Evolutionary conservation across 2,797 vertebrate species (phyloP).

Genomic region (Darevskia mixta): DNA sequence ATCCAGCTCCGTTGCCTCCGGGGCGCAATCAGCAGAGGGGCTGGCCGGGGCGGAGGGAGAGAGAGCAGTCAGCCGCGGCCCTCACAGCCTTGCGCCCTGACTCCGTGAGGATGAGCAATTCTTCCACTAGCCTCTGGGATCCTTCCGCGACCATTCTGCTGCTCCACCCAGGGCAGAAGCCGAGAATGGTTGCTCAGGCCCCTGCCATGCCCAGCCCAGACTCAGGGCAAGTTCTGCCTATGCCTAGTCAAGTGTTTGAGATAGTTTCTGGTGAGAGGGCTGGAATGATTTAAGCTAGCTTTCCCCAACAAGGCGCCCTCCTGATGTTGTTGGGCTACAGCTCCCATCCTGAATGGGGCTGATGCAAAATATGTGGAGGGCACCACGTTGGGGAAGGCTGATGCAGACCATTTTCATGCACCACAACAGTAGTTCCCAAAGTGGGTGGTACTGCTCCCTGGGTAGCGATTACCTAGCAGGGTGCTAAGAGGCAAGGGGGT

Average conservation of each 20-base stretch:
- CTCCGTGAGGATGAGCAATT: not conserved
- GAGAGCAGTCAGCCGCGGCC: no score
- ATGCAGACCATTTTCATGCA: no score
- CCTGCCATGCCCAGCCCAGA: not conserved
- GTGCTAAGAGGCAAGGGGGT: no score
- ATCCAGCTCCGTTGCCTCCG: not conserved
- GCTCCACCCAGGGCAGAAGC: rapidly evolving
- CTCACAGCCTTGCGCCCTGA: not conserved
- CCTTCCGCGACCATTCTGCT: not conserved
- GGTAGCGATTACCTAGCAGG: no score
- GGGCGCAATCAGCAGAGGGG: not conserved
- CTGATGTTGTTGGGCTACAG: no score
- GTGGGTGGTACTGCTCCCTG: no score
- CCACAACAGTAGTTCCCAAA: no score
- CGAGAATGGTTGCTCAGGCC: rapidly evolving
- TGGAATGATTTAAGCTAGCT: not conserved
- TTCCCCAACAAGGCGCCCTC: not conserved
- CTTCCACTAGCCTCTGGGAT: not conserved
- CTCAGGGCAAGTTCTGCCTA: not conserved
- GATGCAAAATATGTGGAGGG: no score
- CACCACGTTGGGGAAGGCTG: no score
- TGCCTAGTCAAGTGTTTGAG: not conserved
- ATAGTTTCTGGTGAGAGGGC: no score
- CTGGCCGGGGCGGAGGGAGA: not conserved
- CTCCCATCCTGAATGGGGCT: no score